Conservation (phyloP, 2,888 invertebrate genomes). For the Netelia virgata region DNA sequence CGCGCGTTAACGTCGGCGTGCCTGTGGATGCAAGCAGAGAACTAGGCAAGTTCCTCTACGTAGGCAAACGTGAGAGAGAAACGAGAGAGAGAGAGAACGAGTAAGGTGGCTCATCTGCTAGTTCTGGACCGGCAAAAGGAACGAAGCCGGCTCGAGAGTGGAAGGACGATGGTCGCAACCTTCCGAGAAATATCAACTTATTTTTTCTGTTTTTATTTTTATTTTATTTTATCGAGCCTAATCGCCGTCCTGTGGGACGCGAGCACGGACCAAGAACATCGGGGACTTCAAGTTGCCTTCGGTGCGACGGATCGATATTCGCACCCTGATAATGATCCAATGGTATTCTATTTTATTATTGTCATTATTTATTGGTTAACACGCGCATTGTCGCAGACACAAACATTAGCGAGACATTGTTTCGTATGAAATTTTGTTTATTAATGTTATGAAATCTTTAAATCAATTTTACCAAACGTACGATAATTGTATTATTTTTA, state of each 20-base stretch:
- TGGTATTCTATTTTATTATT: constrained; percentile 78
- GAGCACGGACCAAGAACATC: constrained; percentile 32
- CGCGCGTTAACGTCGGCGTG: constrained; percentile 51
- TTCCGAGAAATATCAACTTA: constrained; percentile 53
- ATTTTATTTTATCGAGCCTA: constrained; percentile 41
- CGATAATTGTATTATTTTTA: too few relatives aligned
- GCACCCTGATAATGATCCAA: constrained; percentile 78
- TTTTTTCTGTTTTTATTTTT: constrained; percentile 10
- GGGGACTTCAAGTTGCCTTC: constrained; percentile 36
- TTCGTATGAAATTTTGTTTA: too few relatives aligned
- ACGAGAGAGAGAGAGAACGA: constrained; percentile 27
- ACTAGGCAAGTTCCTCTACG: constrained; percentile 32
- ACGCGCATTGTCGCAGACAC: constrained; percentile 63
- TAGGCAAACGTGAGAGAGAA: constrained; percentile 40
- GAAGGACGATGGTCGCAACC: constrained; percentile 47
- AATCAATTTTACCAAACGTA: too few relatives aligned
- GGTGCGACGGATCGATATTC: constrained; percentile 77
- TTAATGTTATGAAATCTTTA: too few relatives aligned
- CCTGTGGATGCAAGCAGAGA: not conserved
- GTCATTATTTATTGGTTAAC: constrained; percentile 80
- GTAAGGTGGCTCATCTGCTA: constrained; percentile 37
- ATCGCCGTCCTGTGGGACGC: constrained; percentile 31
- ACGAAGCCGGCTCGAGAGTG: constrained; percentile 34
- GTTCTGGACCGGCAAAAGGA: constrained; percentile 45
- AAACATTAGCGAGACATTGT: too few relatives aligned